These are phyloP conservation scores for Patella depressa DNA, from an alignment of 2,888 invertebrate species.

Conservation along the genomic window DNA sequence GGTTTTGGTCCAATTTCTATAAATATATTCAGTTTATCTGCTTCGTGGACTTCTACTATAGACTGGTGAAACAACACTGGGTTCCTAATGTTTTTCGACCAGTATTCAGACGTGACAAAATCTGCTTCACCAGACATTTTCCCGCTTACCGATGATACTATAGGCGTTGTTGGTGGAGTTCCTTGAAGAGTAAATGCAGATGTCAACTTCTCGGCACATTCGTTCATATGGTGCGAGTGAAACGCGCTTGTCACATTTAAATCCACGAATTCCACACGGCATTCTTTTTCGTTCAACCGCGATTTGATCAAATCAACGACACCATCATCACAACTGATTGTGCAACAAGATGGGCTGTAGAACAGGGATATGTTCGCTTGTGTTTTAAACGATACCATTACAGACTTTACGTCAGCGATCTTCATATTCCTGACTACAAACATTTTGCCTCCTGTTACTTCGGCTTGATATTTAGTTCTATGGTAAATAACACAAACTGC, in stretches of 20 bases:
- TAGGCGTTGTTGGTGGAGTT: slow-evolving; percentile 29
- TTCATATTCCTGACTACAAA: slow-evolving; percentile 41
- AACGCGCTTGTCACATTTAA: slow-evolving; percentile 51
- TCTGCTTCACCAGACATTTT: slow-evolving; percentile 24
- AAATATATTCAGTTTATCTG: slow-evolving; percentile 39
- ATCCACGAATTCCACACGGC: slow-evolving; percentile 26
- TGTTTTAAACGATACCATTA: slow-evolving; percentile 26
- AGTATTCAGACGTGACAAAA: slow-evolving; percentile 46
- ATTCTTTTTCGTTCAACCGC: slow-evolving; percentile 12
- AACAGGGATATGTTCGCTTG: slow-evolving; percentile 38
- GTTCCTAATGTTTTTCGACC: slow-evolving; percentile 50
- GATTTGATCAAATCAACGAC: slow-evolving; percentile 34
- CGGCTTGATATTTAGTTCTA: slow-evolving; percentile 41
- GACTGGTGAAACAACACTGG: slow-evolving; percentile 51
- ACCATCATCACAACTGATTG: slow-evolving; percentile 43
- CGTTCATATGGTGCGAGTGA: slow-evolving; percentile 49
- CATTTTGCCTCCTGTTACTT: slow-evolving; percentile 49
- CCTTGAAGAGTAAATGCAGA: slow-evolving; percentile 30
- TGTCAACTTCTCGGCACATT: slow-evolving; percentile 35
- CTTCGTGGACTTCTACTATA: slow-evolving; percentile 29
- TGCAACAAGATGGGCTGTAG: slow-evolving; percentile 37
- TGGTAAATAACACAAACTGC: slow-evolving; percentile 53
- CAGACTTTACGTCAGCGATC: slow-evolving; percentile 33
- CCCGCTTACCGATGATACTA: slow-evolving; percentile 53
- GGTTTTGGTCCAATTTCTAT: slow-evolving; percentile 59